Conservation (phyloP, 2,797 vertebrate species). For the Acrossocheilus fasciatus region DNA sequence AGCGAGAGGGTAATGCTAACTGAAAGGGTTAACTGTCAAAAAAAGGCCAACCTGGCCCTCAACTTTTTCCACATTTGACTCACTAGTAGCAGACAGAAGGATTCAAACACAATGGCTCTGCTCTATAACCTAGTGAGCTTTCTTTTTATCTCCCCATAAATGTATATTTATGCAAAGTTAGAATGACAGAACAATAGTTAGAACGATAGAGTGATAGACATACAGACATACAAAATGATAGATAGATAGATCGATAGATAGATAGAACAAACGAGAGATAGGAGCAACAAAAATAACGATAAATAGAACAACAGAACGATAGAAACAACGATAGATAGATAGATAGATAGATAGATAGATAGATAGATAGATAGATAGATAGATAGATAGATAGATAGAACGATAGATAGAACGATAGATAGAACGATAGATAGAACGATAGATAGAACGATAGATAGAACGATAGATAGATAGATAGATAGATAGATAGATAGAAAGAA, state of each 20-base stretch:
- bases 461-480: accelerated
- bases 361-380: no score
- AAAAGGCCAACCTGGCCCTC: neutral
- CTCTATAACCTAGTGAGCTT: neutral
- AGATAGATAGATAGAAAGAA: neutral
- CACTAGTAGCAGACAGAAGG: neutral
- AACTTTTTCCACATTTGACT: neutral
- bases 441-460: no score
- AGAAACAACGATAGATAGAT: no score
- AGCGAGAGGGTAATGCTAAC: conserved; percentile 21
- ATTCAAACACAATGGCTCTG: neutral
- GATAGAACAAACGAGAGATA: no score
- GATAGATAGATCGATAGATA: neutral
- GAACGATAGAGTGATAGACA: neutral
- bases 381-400: no score
- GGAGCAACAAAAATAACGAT: no score
- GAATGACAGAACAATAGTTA: no score
- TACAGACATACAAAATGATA: accelerated
- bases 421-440: no score
- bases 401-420: no score
- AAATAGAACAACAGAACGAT: no score
- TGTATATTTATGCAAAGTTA: no score
- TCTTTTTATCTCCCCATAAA: neutral
- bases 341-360: no score
- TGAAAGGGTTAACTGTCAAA: conserved; percentile 38